Conservation (phyloP, 1,140 invertebrate species). For the Drosophila trapezifrons region DNA sequence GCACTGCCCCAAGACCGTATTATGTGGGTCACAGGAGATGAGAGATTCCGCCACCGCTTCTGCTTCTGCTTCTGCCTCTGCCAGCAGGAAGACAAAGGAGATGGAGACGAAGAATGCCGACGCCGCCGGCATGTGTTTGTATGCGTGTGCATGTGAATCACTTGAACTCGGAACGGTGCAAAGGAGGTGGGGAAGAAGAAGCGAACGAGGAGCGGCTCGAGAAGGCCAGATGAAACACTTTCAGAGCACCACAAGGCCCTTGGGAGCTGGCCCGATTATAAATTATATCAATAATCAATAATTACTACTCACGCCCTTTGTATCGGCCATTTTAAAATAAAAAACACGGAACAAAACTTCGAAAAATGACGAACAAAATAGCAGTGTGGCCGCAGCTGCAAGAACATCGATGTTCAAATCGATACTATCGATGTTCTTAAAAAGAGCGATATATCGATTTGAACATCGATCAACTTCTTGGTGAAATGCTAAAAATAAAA, state of each 20-base stretch:
- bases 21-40: conserved; percentile 34
- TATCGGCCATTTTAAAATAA: conserved; percentile 83
- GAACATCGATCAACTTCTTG: neutral
- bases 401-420: neutral
- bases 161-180: conserved; percentile 18
- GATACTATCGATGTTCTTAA: neutral
- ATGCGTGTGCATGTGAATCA: conserved; percentile 28
- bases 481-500: neutral
- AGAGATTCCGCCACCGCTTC: neutral
- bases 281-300: conserved; percentile 2
- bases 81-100: conserved; percentile 1
- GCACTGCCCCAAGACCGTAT: neutral
- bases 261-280: neutral
- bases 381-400: conserved; percentile 17
- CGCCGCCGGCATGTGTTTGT: conserved; percentile 42
- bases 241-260: neutral
- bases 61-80: neutral
- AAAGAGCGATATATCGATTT: neutral
- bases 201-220: conserved; percentile 13
- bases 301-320: conserved; percentile 77
- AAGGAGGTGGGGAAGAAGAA: neutral
- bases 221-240: neutral
- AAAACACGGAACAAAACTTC: conserved; percentile 58
- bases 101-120: conserved; percentile 40
- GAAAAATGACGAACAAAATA: conserved; percentile 75